Percentiles rank a stretch among this genome's conserved stretches.
phyloP scores from a whole-genome alignment of 2,797 vertebrate species.

The Mycteria americana region DNA sequence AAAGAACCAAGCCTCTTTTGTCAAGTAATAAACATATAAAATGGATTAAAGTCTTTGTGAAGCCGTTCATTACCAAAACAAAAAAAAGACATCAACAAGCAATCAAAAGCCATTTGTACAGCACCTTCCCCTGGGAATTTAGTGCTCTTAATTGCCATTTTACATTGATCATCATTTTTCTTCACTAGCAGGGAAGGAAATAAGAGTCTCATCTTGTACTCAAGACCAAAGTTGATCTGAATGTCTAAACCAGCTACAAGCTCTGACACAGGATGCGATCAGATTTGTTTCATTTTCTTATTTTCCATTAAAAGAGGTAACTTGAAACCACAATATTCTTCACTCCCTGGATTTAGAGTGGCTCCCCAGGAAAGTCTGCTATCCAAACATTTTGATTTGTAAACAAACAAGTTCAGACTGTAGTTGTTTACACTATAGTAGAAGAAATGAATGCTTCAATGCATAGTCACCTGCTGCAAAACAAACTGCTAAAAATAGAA shows the following conservation, averaged over 20 bases:
- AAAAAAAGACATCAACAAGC: not conserved
- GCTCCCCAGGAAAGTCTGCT: not conserved
- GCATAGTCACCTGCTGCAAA: not conserved
- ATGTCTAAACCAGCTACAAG: not conserved
- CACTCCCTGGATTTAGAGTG: not conserved
- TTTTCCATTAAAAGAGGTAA: not conserved
- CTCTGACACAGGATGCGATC: not conserved
- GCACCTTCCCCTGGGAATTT: not conserved
- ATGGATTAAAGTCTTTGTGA: not conserved
- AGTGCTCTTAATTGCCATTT: not conserved
- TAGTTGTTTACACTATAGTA: not conserved
- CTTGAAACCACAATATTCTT: not conserved
- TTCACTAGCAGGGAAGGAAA: not conserved
- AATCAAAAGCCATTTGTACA: not conserved
- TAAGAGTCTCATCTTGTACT: not conserved
- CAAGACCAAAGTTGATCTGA: not conserved
- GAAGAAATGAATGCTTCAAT: not conserved
- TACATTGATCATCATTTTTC: not conserved
- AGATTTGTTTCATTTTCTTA: not conserved
- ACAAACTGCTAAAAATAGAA: not conserved
- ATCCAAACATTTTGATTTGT: not conserved
- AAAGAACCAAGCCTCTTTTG: not conserved
- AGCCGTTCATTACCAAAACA: not conserved
- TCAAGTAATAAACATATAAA: not conserved
- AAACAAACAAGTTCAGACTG: not conserved